phyloP scores from a whole-genome alignment of 1,140 invertebrate genomes.

The Drosophila quadrilineata region DNA sequence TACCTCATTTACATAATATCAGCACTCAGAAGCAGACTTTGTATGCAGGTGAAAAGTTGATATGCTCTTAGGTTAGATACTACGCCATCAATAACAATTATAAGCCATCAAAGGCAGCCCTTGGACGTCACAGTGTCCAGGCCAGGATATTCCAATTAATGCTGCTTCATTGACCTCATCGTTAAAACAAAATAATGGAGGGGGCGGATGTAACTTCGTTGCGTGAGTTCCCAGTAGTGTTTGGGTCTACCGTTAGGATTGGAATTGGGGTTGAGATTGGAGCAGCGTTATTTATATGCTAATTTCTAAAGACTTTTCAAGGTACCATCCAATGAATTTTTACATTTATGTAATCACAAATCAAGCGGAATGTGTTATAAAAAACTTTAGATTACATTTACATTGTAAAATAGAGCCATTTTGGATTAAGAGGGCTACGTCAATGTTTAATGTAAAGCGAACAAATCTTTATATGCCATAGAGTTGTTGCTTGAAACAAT shows the following conservation, averaged over 20 bases:
- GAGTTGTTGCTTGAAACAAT: constrained; percentile 7
- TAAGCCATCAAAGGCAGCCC: constrained; percentile 55
- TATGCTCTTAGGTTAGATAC: too few relatives aligned
- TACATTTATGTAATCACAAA: constrained; percentile 70
- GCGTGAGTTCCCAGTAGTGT: too few relatives aligned
- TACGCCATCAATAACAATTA: constrained; percentile 76
- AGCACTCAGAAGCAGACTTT: background rate
- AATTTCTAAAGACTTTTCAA: constrained; percentile 62
- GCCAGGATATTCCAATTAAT: constrained; percentile 70
- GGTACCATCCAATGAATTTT: constrained; percentile 46
- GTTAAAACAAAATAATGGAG: constrained; percentile 29
- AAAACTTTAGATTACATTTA: constrained; percentile 73
- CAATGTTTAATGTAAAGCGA: background rate
- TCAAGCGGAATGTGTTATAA: constrained; percentile 56
- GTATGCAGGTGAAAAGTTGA: constrained; percentile 4
- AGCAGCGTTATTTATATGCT: constrained; percentile 69
- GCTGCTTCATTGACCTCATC: constrained; percentile 64
- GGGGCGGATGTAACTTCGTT: too few relatives aligned
- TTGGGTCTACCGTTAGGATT: background rate
- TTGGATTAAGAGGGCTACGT: too few relatives aligned
- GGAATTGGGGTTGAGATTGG: background rate
- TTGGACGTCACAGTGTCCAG: constrained; percentile 50
- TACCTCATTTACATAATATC: constrained; percentile 28
- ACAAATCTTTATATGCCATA: background rate
- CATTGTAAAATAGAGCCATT: constrained; percentile 70